Conservation (phyloP, 1,140 invertebrate genomes). For the Drosophila triauraria region DNA sequence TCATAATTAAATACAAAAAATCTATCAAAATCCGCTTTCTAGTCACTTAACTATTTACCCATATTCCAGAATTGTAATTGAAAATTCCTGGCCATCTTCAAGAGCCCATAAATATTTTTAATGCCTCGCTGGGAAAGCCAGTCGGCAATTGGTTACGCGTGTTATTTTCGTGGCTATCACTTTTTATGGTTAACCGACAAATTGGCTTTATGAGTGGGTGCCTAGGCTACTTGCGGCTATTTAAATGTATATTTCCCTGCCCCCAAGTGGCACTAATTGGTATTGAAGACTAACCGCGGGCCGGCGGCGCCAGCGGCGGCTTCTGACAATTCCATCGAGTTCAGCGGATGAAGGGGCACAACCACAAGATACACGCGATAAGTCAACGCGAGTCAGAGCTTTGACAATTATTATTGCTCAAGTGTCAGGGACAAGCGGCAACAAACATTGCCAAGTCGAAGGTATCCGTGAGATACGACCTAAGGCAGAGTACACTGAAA, state of each 20-base stretch:
- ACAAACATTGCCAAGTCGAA: conserved; percentile 24
- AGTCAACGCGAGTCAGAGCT: conserved; percentile 72
- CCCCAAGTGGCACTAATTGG: conserved; percentile 58
- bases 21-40: background rate
- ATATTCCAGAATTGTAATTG: conserved; percentile 18
- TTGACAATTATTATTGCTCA: conserved; percentile 80
- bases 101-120: conserved; percentile 52
- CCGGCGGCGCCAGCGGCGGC: conserved; percentile 44
- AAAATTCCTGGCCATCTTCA: conserved; percentile 45
- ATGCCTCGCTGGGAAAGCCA: conserved; percentile 19
- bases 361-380: conserved; percentile 41
- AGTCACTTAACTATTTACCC: no score
- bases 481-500: conserved; percentile 13
- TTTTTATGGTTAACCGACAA: conserved; percentile 15
- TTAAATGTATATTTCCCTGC: conserved; percentile 42
- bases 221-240: conserved; percentile 50
- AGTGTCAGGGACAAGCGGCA: conserved; percentile 59
- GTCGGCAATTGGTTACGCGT: conserved; percentile 25
- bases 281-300: conserved; percentile 58
- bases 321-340: conserved; percentile 73
- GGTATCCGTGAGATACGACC: conserved; percentile 55
- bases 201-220: conserved; percentile 57
- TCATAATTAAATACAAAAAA: no score
- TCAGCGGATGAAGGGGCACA: conserved; percentile 46
- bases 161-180: conserved; percentile 32